phyloP scores from a whole-genome alignment of 2,113 vertebrate genomes.

The Theristicus caerulescens region DNA sequence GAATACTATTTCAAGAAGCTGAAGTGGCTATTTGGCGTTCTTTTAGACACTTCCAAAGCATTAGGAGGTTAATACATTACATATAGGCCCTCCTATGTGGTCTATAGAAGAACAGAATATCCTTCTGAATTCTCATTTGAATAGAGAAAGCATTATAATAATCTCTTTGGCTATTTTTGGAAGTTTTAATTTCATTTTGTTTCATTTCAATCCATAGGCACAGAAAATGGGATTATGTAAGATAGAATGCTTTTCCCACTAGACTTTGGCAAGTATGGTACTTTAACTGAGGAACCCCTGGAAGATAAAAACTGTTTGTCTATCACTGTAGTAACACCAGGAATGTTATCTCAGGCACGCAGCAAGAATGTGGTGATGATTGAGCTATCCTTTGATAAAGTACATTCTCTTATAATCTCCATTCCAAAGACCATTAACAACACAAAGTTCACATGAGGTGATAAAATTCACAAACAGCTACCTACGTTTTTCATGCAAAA shows the following conservation, averaged over 20 bases:
- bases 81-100: neutral
- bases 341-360: neutral
- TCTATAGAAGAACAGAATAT: neutral
- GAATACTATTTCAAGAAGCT: neutral
- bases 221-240: neutral
- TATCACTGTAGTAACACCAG: neutral
- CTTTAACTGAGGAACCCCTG: neutral
- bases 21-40: neutral
- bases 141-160: neutral
- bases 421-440: neutral
- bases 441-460: neutral
- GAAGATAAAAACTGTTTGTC: neutral
- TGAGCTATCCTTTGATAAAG: neutral
- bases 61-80: neutral
- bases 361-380: neutral
- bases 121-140: neutral
- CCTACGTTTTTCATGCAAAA: neutral
- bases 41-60: neutral
- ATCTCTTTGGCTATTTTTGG: neutral
- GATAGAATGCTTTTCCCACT: neutral
- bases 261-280: neutral
- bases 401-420: neutral
- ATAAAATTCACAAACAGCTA: neutral
- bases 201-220: neutral
- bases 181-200: neutral